phyloP scores from a whole-genome alignment of 2,113 vertebrate species.

The Heloderma charlesbogerti region DNA sequence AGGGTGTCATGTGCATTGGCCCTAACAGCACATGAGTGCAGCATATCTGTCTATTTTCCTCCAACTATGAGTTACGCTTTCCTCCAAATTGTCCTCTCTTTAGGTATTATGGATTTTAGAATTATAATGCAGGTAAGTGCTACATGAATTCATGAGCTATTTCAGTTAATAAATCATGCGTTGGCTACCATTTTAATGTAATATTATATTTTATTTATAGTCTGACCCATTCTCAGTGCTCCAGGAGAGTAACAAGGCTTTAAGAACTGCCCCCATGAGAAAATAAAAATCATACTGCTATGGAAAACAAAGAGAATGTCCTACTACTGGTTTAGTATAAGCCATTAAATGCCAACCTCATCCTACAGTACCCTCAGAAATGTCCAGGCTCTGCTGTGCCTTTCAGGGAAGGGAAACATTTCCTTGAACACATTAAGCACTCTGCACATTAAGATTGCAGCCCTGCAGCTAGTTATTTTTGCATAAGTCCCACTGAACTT shows the following conservation, averaged over 20 bases:
- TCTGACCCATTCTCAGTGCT: not conserved
- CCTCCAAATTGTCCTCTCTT: constrained; percentile 66
- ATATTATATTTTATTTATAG: not conserved
- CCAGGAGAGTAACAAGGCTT: not conserved
- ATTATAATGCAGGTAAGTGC: constrained; percentile 66
- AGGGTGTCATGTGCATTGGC: not conserved
- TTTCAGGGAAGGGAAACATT: not conserved
- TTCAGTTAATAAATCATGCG: constrained; percentile 61
- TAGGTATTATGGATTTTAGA: constrained; percentile 66
- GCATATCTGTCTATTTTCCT: constrained; percentile 55
- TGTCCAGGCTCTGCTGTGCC: not conserved
- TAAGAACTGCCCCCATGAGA: not conserved
- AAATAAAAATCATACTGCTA: not conserved
- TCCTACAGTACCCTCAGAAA: not conserved
- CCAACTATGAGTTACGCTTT: constrained; percentile 68
- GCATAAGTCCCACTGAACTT: not conserved
- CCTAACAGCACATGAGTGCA: not conserved
- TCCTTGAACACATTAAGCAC: too few relatives aligned
- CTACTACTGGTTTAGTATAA: not conserved
- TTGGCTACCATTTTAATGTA: constrained; percentile 21
- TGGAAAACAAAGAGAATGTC: not conserved
- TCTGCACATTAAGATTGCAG: not conserved
- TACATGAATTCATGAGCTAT: constrained; percentile 60
- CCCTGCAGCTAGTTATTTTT: not conserved
- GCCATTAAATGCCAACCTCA: not conserved